Evolutionary conservation across 2,888 invertebrate genomes (phyloP), one percentile per base, ranked within the genome.

Genomic region (Drosophila villosipedis): DNA sequence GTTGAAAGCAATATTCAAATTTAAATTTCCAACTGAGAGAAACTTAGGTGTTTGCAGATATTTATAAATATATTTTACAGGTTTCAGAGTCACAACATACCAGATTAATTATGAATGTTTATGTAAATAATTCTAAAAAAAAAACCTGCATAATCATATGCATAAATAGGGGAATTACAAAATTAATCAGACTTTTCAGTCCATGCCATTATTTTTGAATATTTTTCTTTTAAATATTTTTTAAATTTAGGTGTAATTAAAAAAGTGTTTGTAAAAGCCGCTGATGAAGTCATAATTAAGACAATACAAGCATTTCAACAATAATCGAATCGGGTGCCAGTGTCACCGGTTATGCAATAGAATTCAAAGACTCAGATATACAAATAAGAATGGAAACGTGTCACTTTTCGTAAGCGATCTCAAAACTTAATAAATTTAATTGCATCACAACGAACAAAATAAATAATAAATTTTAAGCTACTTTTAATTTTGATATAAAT

Each of bases 221-320:
- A n/a, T 4, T 55, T n/a, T 19, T 6, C 28, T 28, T n/a, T 19
- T 4, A 14, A 7, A 35, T 33, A 10, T 12, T 30, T n/a, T 33
- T 19, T 2, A 7, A 16, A 2, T 25, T 25, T 25, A 22, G 14
- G 33, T 14, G 57, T 0, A 25, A 12, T 58, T 61, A 31, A 28
- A 50, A 1, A 33, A 41, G 73, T 68, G 73, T 41, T 37, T 14
- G 12, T 33, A 14, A 49, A 37, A 33, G 47, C 6, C n/a, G 5
- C 41, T 61, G 58, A 74, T 62, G 16, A 57, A 70, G 70, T 52
- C 54, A 50, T 62, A 67, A 65, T 43, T 12, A 57, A 41, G 33
- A 52, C 30, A 64, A 61, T 50, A 52, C 64, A 52, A 50, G 39
- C 47, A 50, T 54, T 50, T 55, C 14, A 53, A 31, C 52, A 55